Percentiles rank a stretch among this genome's conserved stretches.
Evolutionary conservation across 2,113 vertebrate species (phyloP).

Genomic region (Parus major): DNA sequence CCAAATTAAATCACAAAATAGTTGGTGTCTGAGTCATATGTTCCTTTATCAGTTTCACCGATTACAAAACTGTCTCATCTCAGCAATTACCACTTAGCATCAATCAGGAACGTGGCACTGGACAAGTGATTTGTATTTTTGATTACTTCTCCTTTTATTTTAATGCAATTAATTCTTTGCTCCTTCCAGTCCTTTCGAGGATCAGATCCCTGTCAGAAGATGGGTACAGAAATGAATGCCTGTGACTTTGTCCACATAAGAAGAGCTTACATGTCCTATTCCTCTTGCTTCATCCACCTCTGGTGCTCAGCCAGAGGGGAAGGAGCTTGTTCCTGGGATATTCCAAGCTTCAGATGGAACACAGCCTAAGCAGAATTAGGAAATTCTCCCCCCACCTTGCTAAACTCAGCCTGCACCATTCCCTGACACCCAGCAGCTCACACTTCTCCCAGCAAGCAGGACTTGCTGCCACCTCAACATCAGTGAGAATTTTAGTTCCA

Average conservation of each 20-base stretch:
- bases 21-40: neutral
- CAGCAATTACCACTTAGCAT: neutral
- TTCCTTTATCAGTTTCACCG: neutral
- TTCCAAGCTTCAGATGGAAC: neutral
- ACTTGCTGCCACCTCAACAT: neutral
- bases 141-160: neutral
- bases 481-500: neutral
- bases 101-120: accelerated
- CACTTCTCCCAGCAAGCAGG: neutral
- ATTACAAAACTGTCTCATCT: neutral
- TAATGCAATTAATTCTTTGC: neutral
- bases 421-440: neutral
- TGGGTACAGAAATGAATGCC: neutral
- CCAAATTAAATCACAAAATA: neutral
- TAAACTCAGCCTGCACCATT: neutral
- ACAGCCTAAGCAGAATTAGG: accelerated
- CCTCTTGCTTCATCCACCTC: neutral
- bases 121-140: neutral
- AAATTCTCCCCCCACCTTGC: neutral
- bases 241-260: neutral
- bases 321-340: neutral
- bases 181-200: neutral
- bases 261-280: neutral
- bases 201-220: neutral
- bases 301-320: neutral